Evolutionary conservation across 1,140 invertebrate genomes (phyloP).

Genomic region (Sycobia sp.): DNA sequence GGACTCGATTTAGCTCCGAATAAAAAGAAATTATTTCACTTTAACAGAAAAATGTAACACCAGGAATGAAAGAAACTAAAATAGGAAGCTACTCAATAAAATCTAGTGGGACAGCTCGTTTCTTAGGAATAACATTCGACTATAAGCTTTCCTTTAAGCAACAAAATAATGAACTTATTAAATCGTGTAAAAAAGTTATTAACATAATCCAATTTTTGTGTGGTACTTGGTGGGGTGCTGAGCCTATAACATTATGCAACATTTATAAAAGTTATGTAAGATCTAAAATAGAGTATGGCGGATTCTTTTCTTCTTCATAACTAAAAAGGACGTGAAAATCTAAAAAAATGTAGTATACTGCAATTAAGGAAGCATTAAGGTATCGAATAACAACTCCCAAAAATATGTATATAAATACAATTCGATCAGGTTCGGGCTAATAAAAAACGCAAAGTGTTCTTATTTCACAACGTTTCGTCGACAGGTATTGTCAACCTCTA

Average conservation of each 20-base stretch:
- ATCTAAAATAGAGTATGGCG: background rate
- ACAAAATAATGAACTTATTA: background rate
- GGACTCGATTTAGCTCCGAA: background rate
- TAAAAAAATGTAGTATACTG: background rate
- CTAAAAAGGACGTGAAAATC: background rate
- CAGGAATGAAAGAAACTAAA: background rate
- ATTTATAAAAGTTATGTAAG: constrained; percentile 5
- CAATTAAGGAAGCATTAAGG: background rate
- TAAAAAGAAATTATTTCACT: background rate
- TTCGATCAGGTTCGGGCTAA: no score
- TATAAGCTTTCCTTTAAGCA: background rate
- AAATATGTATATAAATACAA: no score
- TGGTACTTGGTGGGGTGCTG: background rate
- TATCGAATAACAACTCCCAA: background rate
- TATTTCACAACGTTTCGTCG: no score
- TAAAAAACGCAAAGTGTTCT: no score
- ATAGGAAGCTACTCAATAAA: background rate
- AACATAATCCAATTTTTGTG: background rate
- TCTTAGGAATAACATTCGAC: constrained; percentile 3
- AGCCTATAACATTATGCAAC: background rate
- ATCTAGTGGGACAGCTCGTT: background rate
- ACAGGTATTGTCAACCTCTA: no score
- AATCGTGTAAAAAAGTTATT: background rate
- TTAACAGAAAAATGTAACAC: background rate
- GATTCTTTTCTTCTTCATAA: background rate